Evolutionary conservation across 2,113 vertebrate species (phyloP), one percentile per base, ranked within the genome.

Genomic region (Pseudopipra pipra): DNA sequence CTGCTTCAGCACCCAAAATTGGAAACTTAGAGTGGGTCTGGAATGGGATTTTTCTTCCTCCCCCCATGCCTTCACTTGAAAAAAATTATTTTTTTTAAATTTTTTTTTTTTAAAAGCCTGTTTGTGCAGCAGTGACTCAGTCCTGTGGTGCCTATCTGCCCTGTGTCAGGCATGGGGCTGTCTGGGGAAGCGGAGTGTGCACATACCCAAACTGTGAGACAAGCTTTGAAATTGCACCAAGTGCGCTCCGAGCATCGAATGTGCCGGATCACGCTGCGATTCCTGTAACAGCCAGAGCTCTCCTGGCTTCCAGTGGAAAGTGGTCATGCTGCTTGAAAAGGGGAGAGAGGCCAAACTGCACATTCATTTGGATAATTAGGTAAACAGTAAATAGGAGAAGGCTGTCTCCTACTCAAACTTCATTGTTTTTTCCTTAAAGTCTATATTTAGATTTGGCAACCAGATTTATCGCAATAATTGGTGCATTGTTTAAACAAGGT

Each of bases 141-240:
- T 78, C 65, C 94, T 84, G 80, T 19, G 35, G 75, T 95, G 95
- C 95, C 90, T 97, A 67, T 94, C 94, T 95, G 96, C 96, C 94
- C 96, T 80, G 85, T 95, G 95, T 94, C 93, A 96, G 96, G 91
- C 87, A n/a, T 93, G 93, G 87, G 92, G 92, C 97, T 95, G 96
- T 90, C 91, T 96, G 93, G 96, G 96, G 96, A 96, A 97, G 94
- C 96, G 33, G 95, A 94, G 87, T 58, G 52, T 30, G 30, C 51
- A 33, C 97, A 98, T 98, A 97, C 95, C 91, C 95, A 81, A 97
- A 83, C 30, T 33, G 19, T 97, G 97, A 98, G 92, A 90, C 94
- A 97, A 97, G 91, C 73, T 70, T 96, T 97, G 92, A 97, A 97
- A 92, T 74, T 30, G 91, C 96, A 87, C 96, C 93, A 93, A 95